These are phyloP conservation scores for Drosophila mauritiana DNA, from an alignment of 1,140 invertebrate species.

Conservation along the genomic window DNA sequence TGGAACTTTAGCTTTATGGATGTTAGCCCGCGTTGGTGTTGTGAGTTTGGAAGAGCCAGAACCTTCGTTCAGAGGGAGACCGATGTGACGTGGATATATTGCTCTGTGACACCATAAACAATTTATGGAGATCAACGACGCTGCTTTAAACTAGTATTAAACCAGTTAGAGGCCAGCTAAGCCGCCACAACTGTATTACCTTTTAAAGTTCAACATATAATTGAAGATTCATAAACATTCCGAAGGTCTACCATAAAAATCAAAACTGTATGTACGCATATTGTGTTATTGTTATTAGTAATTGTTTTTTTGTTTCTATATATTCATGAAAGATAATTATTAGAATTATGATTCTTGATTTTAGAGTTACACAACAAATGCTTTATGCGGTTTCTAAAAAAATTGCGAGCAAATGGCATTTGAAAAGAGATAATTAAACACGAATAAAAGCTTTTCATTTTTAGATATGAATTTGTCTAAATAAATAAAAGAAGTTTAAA, in stretches of 20 bases:
- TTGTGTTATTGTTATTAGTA: not conserved
- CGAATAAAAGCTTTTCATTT: too few species aligned
- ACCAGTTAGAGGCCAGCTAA: constrained; percentile 62
- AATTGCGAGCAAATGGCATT: too few species aligned
- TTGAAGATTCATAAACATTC: not conserved
- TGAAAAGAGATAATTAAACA: too few species aligned
- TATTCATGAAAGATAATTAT: too few species aligned
- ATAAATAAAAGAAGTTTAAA: too few species aligned
- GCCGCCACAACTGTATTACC: constrained; percentile 32
- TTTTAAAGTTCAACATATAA: constrained; percentile 11
- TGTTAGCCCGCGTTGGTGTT: constrained; percentile 23
- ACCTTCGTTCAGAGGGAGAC: constrained; percentile 4
- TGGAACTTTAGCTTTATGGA: constrained; percentile 5
- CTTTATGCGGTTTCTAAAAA: too few species aligned
- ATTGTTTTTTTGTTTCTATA: too few species aligned
- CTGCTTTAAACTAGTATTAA: constrained; percentile 60
- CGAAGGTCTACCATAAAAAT: not conserved
- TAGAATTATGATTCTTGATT: too few species aligned
- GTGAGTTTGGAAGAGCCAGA: constrained; percentile 22
- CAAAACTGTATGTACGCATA: not conserved
- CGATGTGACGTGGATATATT: constrained; percentile 7
- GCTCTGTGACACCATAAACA: constrained; percentile 28
- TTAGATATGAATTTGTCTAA: too few species aligned
- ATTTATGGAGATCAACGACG: constrained; percentile 36
- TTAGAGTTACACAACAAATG: too few species aligned